Evolutionary conservation across 1,140 invertebrate genomes (phyloP).

Genomic region (Dinothrombium tinctorium): DNA sequence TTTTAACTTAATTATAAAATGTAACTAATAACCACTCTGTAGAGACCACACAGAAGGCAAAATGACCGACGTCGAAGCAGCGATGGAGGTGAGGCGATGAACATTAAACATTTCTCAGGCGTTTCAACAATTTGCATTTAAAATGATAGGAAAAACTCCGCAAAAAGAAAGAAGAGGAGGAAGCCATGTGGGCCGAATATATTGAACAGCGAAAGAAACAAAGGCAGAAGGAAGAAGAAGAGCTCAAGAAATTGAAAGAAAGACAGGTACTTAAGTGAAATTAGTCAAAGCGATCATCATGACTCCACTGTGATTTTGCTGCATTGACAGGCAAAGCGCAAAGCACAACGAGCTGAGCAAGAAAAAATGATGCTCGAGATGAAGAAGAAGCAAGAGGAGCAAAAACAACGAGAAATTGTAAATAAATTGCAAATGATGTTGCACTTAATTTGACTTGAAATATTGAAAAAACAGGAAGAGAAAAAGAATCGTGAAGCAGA

Average conservation of each 20-base stretch:
- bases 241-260: constrained; percentile 77
- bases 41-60: too few relatives aligned
- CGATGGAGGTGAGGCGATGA: too few relatives aligned
- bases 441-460: neutral
- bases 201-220: constrained; percentile 89
- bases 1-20: too few relatives aligned
- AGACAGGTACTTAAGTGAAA: constrained; percentile 33
- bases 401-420: constrained; percentile 20
- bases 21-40: too few relatives aligned
- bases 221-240: constrained; percentile 77
- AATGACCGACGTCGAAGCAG: too few relatives aligned
- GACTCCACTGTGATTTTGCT: neutral
- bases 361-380: constrained; percentile 76
- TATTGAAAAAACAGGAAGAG: constrained; percentile 13
- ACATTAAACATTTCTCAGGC: too few relatives aligned
- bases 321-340: neutral
- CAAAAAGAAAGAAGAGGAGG: constrained; percentile 28
- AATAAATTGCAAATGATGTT: neutral
- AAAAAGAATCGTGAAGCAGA: constrained; percentile 27
- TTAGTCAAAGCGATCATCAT: neutral
- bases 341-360: constrained; percentile 3
- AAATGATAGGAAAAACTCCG: constrained; percentile 79
- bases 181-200: constrained; percentile 37
- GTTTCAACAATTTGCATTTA: too few relatives aligned
- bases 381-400: constrained; percentile 80